A percentile compares a stretch with the other conserved stretches of the same genome.
These are phyloP conservation scores for Naso thynnoides DNA, from an alignment of 2,797 vertebrate species.

Conservation along the genomic window DNA sequence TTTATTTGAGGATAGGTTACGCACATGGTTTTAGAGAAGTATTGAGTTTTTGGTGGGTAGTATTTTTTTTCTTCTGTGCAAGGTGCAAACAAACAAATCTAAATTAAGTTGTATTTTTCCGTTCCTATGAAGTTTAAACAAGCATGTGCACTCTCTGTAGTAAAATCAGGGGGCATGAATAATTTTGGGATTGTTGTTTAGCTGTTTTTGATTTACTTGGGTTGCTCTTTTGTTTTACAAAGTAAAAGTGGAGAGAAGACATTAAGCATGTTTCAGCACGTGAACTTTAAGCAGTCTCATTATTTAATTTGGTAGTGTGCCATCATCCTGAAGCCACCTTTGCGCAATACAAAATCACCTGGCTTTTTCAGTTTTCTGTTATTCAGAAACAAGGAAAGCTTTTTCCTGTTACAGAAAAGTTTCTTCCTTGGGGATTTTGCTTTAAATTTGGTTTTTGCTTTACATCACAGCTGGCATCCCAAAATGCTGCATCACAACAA, in stretches of 20 bases:
- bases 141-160: neutral
- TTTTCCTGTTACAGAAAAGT: too few species aligned
- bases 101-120: neutral
- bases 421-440: too few species aligned
- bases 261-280: neutral
- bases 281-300: neutral
- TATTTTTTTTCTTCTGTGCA: neutral
- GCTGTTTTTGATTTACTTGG: neutral
- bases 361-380: neutral
- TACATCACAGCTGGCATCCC: constrained; percentile 63
- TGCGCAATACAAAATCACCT: neutral
- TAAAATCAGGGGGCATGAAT: neutral
- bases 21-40: neutral
- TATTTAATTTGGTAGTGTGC: neutral
- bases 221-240: constrained; percentile 1
- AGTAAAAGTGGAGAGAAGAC: neutral
- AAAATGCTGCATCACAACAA: constrained; percentile 70
- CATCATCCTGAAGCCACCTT: neutral
- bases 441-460: constrained; percentile 15
- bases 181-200: neutral
- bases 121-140: neutral
- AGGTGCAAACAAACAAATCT: neutral
- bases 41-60: neutral
- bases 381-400: too few species aligned
- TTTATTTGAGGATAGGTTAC: neutral